Evolutionary conservation across 2,113 vertebrate species (phyloP).

Genomic region (Rattus rattus): DNA sequence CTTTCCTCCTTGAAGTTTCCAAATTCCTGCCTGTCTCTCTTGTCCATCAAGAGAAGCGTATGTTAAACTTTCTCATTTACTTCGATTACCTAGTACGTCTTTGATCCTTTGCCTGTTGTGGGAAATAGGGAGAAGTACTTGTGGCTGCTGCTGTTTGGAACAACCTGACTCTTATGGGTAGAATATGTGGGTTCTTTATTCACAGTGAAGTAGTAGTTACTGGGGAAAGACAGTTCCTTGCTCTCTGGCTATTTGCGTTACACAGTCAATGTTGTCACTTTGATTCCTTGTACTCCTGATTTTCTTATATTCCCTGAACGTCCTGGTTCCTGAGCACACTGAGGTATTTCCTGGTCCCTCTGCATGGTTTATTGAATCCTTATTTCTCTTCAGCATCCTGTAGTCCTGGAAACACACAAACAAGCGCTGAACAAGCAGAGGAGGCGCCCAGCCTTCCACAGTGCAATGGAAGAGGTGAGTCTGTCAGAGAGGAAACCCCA

Average conservation of each 20-base stretch:
- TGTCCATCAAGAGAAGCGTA: neutral
- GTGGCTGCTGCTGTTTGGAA: neutral
- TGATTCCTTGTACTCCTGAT: neutral
- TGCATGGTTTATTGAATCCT: neutral
- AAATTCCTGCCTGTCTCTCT: neutral
- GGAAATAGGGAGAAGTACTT: neutral
- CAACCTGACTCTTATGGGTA: neutral
- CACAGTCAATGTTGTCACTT: neutral
- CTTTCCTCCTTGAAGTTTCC: neutral
- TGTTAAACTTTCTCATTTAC: neutral
- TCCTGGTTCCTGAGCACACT: neutral
- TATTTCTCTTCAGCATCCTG: slow-evolving; percentile 12
- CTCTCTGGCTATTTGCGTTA: neutral
- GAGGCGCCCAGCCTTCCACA: neutral
- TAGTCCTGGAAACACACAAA: neutral
- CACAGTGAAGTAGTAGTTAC: neutral
- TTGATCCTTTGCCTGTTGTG: neutral
- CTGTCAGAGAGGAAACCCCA: neutral
- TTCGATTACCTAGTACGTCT: neutral
- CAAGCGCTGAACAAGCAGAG: neutral
- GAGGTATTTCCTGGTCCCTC: neutral
- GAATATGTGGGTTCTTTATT: neutral
- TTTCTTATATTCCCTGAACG: neutral
- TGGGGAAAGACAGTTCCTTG: fast-evolving
- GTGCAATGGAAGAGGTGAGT: neutral